Conservation (phyloP, 2,113 vertebrate genomes). For the Prochilodus magdalenae region DNA sequence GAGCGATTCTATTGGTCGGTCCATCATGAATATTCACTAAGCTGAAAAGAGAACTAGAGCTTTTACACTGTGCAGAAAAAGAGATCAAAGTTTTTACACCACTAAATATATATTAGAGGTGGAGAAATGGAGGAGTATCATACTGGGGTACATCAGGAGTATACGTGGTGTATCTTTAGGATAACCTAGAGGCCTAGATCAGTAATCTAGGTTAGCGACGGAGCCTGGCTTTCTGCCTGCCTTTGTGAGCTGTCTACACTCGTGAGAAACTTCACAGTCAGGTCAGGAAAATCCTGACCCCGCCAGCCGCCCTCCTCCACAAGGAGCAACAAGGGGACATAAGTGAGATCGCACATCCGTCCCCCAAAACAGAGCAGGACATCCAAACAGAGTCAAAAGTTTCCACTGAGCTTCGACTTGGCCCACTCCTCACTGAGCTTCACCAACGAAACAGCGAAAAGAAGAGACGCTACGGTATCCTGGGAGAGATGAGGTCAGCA, state of each 20-base stretch:
- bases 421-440: slow-evolving; percentile 32
- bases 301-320: background rate
- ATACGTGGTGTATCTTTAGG: no score
- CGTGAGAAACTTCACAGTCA: slow-evolving; percentile 68
- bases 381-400: slow-evolving; percentile 66
- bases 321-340: slow-evolving; percentile 3
- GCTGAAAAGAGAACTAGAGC: no score
- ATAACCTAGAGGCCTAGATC: slow-evolving; percentile 45
- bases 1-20: no score
- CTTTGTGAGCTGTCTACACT: slow-evolving; percentile 59
- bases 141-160: no score
- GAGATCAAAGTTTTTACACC: no score
- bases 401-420: slow-evolving; percentile 63
- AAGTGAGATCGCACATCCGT: slow-evolving; percentile 43
- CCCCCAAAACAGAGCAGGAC: slow-evolving; percentile 54
- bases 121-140: no score
- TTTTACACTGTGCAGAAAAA: no score
- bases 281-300: slow-evolving; percentile 52
- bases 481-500: slow-evolving; percentile 11
- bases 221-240: slow-evolving; percentile 50
- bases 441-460: background rate
- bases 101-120: no score
- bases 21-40: no score
- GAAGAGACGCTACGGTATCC: background rate
- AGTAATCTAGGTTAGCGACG: slow-evolving; percentile 69